Conservation (phyloP, 2,888 invertebrate species). For the Parnassius glacialis region DNA sequence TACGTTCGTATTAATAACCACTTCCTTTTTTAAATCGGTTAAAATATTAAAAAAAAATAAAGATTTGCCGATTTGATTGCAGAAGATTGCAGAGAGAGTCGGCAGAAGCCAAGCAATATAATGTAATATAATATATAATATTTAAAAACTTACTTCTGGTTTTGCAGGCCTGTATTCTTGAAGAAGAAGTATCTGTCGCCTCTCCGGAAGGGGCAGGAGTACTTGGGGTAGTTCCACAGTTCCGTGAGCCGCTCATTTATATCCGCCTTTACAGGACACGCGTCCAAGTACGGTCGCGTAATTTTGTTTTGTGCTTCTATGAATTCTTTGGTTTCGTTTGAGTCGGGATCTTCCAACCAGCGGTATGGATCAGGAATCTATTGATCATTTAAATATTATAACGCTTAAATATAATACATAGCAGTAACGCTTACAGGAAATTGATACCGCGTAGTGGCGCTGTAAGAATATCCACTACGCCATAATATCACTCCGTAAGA, state of each 20-base stretch:
- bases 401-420: too few relatives aligned
- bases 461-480: too few relatives aligned
- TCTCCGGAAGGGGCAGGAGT: slow-evolving; percentile 90
- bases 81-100: too few relatives aligned
- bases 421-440: too few relatives aligned
- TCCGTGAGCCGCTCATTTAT: slow-evolving; percentile 91
- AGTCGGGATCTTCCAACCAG: slow-evolving; percentile 98
- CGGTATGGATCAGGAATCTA: slow-evolving; percentile 95
- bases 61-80: too few relatives aligned
- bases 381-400: background rate
- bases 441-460: too few relatives aligned
- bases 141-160: slow-evolving; percentile 87
- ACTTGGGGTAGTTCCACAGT: slow-evolving; percentile 98
- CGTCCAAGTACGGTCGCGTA: slow-evolving; percentile 91
- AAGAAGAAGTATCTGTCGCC: slow-evolving; percentile 95
- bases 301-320: slow-evolving; percentile 95
- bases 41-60: too few relatives aligned
- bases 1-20: too few relatives aligned
- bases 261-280: slow-evolving; percentile 86
- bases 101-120: too few relatives aligned
- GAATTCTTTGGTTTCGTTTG: slow-evolving; percentile 93
- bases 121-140: background rate
- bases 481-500: too few relatives aligned
- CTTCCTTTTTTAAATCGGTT: too few relatives aligned
- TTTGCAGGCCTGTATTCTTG: slow-evolving; percentile 97